phyloP scores from a whole-genome alignment of 1,140 invertebrate species.

The Stenopsyche tienmushanensis region DNA sequence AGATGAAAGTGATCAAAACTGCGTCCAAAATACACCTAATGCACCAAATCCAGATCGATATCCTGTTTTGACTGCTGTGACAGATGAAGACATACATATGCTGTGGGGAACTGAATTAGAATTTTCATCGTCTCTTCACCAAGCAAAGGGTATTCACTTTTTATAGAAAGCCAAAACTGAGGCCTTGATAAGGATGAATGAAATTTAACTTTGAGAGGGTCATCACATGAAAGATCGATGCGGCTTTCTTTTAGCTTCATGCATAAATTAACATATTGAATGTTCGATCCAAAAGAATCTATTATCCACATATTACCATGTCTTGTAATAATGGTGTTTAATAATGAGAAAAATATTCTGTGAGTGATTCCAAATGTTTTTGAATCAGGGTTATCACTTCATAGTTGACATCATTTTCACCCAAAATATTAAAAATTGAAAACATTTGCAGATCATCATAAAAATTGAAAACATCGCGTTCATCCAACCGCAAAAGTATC shows the following conservation, averaged over 20 bases:
- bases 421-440: too few species aligned
- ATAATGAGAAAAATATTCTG: too few species aligned
- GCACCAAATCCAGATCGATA: not conserved
- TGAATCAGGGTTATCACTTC: too few species aligned
- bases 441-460: too few species aligned
- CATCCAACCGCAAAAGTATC: too few species aligned
- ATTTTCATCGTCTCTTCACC: not conserved
- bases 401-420: too few species aligned
- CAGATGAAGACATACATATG: not conserved
- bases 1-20: too few species aligned
- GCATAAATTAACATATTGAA: not conserved
- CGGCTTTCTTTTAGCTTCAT: constrained; percentile 1
- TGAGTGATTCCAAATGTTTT: too few species aligned
- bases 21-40: too few species aligned
- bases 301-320: constrained; percentile 5
- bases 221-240: not conserved
- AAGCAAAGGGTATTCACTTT: constrained; percentile 7
- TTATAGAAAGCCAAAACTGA: constrained; percentile 5
- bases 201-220: constrained; percentile 1
- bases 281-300: not conserved
- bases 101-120: not conserved
- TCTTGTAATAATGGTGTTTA: too few species aligned
- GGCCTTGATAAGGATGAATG: not conserved
- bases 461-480: too few species aligned
- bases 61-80: not conserved